Evolutionary conservation across 2,888 invertebrate species (phyloP), one percentile per base, ranked within the genome.

Genomic region (Bellardia bayeri): DNA sequence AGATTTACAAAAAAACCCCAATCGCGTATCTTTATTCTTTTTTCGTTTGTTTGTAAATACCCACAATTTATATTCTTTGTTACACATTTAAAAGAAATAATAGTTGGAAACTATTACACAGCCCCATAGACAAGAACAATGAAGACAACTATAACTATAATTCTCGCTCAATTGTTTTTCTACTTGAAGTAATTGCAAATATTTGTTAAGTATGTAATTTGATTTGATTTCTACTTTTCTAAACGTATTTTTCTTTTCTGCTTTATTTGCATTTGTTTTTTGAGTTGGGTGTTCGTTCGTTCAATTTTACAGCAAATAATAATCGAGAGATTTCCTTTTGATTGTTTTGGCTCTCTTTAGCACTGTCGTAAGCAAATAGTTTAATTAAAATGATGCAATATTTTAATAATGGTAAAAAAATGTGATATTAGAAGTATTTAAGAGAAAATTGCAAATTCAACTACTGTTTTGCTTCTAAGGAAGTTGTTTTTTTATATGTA

Each of bases 101-200:
- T 72, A 23, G 5, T 33, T 40, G 37, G 13, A 13, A 72, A 58
- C 3, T 37, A 71, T 45, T 45, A 45, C 45, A 45, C 71, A 74
- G 16, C 54, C 37, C 1, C 0, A 45, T 2, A 11, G 40, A 37
- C 40, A 49, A 11, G n/a, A 6, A 30, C 11, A 42, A 58, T 11
- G n/a, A 49, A 9, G 7, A 16, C 13, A 14, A 68, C 56, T 5
- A 40, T 5, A 58, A 69, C 42, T 40, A 51, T 8, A 72, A 84
- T 16, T 72, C 14, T 40, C 56, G 71, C 58, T 72, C 66, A 58
- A 63, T 66, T 56, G 61, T 63, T 58, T 49, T 71, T 42, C 74
- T 71, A 61, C 81, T 87, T 61, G 66, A 84, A 81, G 68, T 78
- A 87, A 87, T 84, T 76, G 87, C 81, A 87, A 87, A 87, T 87